Conservation (phyloP, 2,113 vertebrate species). For the Poeciliopsis retropinna region DNA sequence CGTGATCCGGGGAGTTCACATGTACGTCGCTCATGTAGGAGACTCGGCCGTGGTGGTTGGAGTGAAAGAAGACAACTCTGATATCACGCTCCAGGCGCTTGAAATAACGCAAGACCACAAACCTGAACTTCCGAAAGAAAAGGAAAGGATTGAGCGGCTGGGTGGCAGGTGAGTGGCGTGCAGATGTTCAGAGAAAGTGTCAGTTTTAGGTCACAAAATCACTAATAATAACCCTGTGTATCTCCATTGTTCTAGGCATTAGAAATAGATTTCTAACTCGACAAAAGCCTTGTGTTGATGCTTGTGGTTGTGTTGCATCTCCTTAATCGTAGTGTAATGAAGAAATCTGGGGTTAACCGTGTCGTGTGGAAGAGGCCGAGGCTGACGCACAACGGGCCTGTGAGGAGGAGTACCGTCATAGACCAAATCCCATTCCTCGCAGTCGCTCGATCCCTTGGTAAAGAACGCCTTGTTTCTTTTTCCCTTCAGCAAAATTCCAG, state of each 20-base stretch:
- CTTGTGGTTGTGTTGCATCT: not conserved
- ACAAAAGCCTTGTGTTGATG: not conserved
- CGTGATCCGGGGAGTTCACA: constrained; percentile 91
- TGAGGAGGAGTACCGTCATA: constrained; percentile 95
- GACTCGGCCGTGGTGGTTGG: constrained; percentile 97
- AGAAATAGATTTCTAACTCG: not conserved
- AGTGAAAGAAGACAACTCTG: constrained; percentile 88
- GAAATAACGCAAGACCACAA: constrained; percentile 98
- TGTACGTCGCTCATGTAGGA: constrained; percentile 96
- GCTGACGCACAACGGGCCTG: constrained; percentile 93
- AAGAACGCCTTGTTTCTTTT: not conserved
- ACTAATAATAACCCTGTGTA: not conserved
- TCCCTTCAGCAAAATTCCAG: not conserved
- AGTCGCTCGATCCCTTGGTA: constrained; percentile 90
- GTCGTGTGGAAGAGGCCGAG: constrained; percentile 98
- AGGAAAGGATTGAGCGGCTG: constrained; percentile 94
- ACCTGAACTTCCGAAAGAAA: constrained; percentile 95
- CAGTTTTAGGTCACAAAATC: not conserved
- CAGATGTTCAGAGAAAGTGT: not conserved
- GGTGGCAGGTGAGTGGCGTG: constrained; percentile 88
- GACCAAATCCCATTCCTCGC: constrained; percentile 98
- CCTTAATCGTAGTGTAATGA: constrained; percentile 91
- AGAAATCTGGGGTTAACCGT: constrained; percentile 96
- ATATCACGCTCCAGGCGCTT: constrained; percentile 88
- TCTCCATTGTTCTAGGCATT: not conserved